Evolutionary conservation across 2,797 vertebrate species (phyloP).

Genomic region (Malurus leucopterus): DNA sequence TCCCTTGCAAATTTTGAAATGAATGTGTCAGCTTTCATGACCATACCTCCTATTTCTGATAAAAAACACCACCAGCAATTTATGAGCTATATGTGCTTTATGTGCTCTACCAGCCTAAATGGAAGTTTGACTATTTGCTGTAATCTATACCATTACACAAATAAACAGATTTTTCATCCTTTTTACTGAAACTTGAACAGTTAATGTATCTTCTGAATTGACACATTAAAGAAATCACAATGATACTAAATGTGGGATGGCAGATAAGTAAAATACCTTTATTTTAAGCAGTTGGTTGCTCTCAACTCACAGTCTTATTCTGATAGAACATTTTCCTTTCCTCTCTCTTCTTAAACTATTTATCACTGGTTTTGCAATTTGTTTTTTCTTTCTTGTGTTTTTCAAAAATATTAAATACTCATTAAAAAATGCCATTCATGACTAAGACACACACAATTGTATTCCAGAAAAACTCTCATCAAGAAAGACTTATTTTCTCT

Average conservation of each 20-base stretch:
- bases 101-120: neutral
- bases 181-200: neutral
- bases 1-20: neutral
- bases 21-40: neutral
- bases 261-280: neutral
- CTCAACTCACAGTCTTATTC: neutral
- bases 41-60: neutral
- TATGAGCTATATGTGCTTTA: neutral
- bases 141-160: neutral
- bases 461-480: neutral
- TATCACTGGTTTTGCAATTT: neutral
- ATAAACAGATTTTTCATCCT: neutral
- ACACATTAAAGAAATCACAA: neutral
- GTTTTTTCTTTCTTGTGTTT: neutral
- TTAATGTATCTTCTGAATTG: neutral
- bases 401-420: neutral
- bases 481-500: neutral
- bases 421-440: neutral
- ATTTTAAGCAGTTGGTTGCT: neutral
- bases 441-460: neutral
- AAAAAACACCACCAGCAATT: neutral
- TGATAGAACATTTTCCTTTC: neutral
- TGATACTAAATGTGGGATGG: neutral
- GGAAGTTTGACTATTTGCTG: neutral
- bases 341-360: neutral